Evolutionary conservation across 1,140 invertebrate genomes (phyloP), one percentile per base, ranked within the genome.

Genomic region (Brachionus asplanchnoidis): DNA sequence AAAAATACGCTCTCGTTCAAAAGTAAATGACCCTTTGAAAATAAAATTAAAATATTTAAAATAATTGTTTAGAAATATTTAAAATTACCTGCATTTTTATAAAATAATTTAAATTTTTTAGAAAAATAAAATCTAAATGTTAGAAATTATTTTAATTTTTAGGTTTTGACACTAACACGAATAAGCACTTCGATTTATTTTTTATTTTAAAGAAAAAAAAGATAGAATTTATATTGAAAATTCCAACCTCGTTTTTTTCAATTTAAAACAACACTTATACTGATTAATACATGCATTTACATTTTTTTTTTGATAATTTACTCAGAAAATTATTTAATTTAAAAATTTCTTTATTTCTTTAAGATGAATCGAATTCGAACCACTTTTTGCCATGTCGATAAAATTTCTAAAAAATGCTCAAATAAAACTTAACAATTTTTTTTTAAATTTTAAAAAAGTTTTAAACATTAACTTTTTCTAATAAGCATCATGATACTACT

Each of bases 1-100:
- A 53, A 80, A 65, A 80, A 80, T 20, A 78, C 75, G 23, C 42
- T 78, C 17, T 78, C 75, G 14, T 44, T 78, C 28, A 78, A 28
- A n/a, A 78, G 40, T 36, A 70, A 70, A n/a, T 32, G 5, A 7
- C 28, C 66, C 66, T 70, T 75, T 44, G 12, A n/a, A 42, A 75
- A 17, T 28, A 6, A 65, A 65, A 23, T 65, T 23, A 44, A 75
- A 46, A 46, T 12, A 1, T 70, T 32, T 2, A 65, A 65, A 26
- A 0, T 23, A 23, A 65, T 23, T n/a, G 3, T 70, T 14, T 36
- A n/a, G 4, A 36, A 70, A 36, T 14, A 28, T 32, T 66, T 32
- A n/a, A 70, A 70, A 32, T 70, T 36, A 70, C 53, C 17, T 60
- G 26, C 53, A 60, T 60, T 60, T 60, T 60, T 6, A n/a, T n/a